Evolutionary conservation across 2,888 invertebrate species (phyloP).

Genomic region (Platynereis dumerilii): DNA sequence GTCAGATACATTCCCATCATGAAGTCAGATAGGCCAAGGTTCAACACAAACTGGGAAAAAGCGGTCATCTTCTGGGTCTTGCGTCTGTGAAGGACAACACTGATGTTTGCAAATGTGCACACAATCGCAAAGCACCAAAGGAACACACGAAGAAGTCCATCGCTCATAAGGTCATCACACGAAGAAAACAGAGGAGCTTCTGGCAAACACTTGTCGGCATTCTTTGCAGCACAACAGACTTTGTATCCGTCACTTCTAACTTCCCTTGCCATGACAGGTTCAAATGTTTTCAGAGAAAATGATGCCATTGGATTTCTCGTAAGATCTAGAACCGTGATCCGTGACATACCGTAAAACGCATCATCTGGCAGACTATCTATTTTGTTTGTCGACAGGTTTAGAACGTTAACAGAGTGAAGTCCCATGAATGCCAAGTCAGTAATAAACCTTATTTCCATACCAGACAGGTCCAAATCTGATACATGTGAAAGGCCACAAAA

Average conservation of each 20-base stretch:
- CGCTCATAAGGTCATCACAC: slow-evolving; percentile 41
- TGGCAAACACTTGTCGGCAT: slow-evolving; percentile 41
- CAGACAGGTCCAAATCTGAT: not conserved
- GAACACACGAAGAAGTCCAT: slow-evolving; percentile 31
- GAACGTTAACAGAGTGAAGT: not conserved
- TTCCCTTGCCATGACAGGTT: not conserved
- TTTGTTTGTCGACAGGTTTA: slow-evolving; percentile 5
- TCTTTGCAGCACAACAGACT: slow-evolving; percentile 15
- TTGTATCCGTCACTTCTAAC: not conserved
- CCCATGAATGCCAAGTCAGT: not conserved
- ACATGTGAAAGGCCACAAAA: slow-evolving; percentile 12
- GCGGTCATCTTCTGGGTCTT: not conserved
- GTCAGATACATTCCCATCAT: slow-evolving; percentile 43
- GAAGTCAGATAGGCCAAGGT: slow-evolving; percentile 39
- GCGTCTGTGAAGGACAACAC: slow-evolving; percentile 23
- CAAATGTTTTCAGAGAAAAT: not conserved
- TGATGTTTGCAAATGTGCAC: slow-evolving; percentile 35
- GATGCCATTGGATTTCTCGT: not conserved
- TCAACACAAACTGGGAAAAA: slow-evolving; percentile 31
- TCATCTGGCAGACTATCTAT: not conserved
- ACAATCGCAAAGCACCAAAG: slow-evolving; percentile 37
- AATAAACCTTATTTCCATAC: not conserved
- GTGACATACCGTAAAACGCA: not conserved
- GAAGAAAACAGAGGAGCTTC: slow-evolving; percentile 39
- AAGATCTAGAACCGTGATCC: not conserved